Base-by-base conservation (phyloP, 1,140 invertebrate species). In the Anastrepha obliqua region DNA sequence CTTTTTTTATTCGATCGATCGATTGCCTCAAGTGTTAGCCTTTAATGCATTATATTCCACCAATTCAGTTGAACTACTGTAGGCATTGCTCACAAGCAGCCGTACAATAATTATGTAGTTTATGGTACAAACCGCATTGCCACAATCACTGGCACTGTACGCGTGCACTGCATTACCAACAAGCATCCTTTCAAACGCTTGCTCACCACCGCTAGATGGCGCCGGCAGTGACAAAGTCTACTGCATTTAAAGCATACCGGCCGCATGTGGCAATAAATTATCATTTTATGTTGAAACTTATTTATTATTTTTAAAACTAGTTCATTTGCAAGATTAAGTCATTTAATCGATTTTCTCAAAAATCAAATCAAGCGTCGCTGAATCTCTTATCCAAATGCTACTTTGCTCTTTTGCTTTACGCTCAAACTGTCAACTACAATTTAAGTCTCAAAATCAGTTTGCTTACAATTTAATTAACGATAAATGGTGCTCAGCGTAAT, bases 381-480 rank as follows among this genome's bases (percentile, higher is more conserved):
- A 55, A 8, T 55, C 11, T 55, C 6, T 55, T 55, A 55, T 3
- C 39, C 39, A 3, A 13, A 67, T 39, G 9, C 64, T 3, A 39
- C 0, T 67, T 42, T 39, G 64, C 64, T 13, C 64, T 39, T 29
- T 29, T 7, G 39, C 29, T 67, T 67, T 39, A 67, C 64, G 64
- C 7, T 67, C 3, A 67, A 67, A 67, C 64, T 67, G 64, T 67
- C 64, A 67, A 67, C 64, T 13, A 15, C 39, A 67, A 67, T 67
- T 67, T 67, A 39, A 39, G 11, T 67, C 29, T 67, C 64, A 67
- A 13, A 67, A 67, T 67, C 64, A 67, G 64, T 39, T 67, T 67
- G 64, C 13, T 67, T 67, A 39, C 64, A 67, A 3, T 67, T 67
- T 67, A 67, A 67, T 67, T 67, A 39, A 67, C 13, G 17, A 67